Conservation (phyloP, 2,113 vertebrate species). For the Semicossyphus pulcher region DNA sequence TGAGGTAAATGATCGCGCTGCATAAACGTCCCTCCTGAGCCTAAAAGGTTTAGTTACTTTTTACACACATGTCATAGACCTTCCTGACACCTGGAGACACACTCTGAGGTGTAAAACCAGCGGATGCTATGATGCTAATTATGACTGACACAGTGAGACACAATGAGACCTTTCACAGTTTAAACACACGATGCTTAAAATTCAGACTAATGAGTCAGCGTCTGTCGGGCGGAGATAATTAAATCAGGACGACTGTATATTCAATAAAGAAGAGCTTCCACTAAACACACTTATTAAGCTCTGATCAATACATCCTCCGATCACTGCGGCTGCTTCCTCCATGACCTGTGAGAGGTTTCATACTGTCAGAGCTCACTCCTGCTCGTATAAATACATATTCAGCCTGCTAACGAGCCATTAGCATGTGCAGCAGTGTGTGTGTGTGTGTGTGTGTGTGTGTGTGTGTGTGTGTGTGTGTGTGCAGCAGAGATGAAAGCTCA, state of each 20-base stretch:
- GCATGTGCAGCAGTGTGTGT: slow-evolving; percentile 11
- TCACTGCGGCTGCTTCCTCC: not conserved
- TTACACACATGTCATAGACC: too few relatives aligned
- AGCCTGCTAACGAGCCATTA: slow-evolving; percentile 34
- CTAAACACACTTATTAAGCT: not conserved
- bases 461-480: slow-evolving; percentile 5
- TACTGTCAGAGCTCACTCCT: not conserved
- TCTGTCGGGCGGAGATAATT: not conserved
- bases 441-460: slow-evolving; percentile 30
- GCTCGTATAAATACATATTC: slow-evolving; percentile 12
- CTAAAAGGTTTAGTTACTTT: too few relatives aligned
- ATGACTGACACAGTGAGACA: too few relatives aligned
- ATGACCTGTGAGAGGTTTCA: not conserved
- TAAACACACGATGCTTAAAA: not conserved
- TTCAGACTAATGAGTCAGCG: not conserved
- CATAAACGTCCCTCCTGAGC: too few relatives aligned
- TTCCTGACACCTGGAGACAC: too few relatives aligned
- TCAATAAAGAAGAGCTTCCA: not conserved
- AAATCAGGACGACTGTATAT: not conserved
- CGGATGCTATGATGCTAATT: too few relatives aligned
- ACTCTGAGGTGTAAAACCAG: too few relatives aligned
- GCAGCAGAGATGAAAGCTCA: slow-evolving; percentile 33
- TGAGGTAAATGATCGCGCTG: too few relatives aligned
- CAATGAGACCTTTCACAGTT: not conserved
- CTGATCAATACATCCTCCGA: slow-evolving; percentile 17